phyloP scores from a whole-genome alignment of 2,113 vertebrate genomes.

The Xerus inauris region DNA sequence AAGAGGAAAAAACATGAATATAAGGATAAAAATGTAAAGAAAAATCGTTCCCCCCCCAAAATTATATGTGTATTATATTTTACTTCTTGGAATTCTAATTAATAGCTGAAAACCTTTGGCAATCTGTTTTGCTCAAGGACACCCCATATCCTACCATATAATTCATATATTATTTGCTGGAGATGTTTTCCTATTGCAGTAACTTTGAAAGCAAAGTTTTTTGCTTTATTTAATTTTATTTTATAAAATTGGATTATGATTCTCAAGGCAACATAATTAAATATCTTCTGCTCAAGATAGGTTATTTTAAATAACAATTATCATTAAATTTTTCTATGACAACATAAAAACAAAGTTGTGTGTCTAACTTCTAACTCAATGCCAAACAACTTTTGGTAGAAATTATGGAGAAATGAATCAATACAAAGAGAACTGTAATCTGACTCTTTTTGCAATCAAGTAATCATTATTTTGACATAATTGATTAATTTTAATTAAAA shows the following conservation, averaged over 20 bases:
- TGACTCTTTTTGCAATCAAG: conserved; percentile 52
- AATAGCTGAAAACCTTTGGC: not conserved
- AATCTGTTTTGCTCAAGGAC: not conserved
- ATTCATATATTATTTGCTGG: not conserved
- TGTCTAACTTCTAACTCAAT: no score
- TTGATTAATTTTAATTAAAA: conserved; percentile 59
- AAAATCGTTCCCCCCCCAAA: not conserved
- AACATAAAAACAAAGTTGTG: conserved; percentile 53
- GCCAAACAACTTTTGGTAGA: conserved; percentile 70
- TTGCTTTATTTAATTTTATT: conserved; percentile 60
- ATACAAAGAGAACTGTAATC: conserved; percentile 24
- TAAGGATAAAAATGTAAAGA: not conserved
- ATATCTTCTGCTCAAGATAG: conserved; percentile 39
- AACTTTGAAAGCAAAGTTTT: conserved; percentile 1
- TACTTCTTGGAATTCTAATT: conserved; percentile 19
- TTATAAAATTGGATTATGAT: conserved; percentile 62
- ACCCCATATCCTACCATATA: not conserved
- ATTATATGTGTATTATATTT: not conserved
- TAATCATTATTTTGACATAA: conserved; percentile 74
- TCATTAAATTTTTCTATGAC: conserved; percentile 55
- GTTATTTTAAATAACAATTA: conserved; percentile 64
- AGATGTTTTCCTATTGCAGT: conserved; percentile 17
- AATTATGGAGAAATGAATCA: conserved; percentile 65
- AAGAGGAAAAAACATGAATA: not conserved
- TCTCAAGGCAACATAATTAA: conserved; percentile 66